Percentiles rank a stretch among this genome's conserved stretches.
phyloP scores from a whole-genome alignment of 1,140 invertebrate genomes.

The Drosophila jambulina region DNA sequence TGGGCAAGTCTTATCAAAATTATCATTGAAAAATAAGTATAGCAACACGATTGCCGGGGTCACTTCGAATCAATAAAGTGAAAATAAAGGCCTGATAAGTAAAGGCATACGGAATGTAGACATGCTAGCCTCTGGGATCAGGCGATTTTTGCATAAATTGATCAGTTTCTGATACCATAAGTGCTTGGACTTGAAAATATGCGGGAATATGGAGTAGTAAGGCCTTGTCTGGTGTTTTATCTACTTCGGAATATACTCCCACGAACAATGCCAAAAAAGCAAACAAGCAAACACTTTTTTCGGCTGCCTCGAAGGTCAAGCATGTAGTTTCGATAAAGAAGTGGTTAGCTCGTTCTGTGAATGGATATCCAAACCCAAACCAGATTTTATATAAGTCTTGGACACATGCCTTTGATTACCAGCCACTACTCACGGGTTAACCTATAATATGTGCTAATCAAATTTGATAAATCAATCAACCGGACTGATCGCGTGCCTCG shows the following conservation, averaged over 20 bases:
- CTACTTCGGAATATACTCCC: conserved; percentile 1
- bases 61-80: conserved; percentile 52
- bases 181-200: conserved; percentile 11
- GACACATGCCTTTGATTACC: conserved; percentile 50
- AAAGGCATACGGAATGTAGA: conserved; percentile 12
- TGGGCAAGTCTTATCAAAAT: conserved; percentile 62
- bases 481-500: conserved; percentile 17
- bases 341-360: conserved; percentile 7
- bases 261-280: neutral
- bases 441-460: conserved; percentile 44
- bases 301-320: conserved; percentile 28
- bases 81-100: conserved; percentile 39
- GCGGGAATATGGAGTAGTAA: neutral
- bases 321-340: conserved; percentile 16
- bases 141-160: conserved; percentile 56
- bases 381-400: conserved; percentile 19
- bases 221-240: neutral
- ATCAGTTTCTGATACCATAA: conserved; percentile 51
- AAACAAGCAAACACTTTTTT: conserved; percentile 18
- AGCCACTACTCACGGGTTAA: conserved; percentile 22
- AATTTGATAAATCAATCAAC: conserved; percentile 47
- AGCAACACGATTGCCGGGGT: conserved; percentile 59
- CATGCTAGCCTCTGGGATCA: conserved; percentile 29
- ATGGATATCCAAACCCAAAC: conserved; percentile 1
- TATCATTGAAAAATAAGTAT: conserved; percentile 65